Conservation (phyloP, 2,888 invertebrate species). For the Troides helena region DNA sequence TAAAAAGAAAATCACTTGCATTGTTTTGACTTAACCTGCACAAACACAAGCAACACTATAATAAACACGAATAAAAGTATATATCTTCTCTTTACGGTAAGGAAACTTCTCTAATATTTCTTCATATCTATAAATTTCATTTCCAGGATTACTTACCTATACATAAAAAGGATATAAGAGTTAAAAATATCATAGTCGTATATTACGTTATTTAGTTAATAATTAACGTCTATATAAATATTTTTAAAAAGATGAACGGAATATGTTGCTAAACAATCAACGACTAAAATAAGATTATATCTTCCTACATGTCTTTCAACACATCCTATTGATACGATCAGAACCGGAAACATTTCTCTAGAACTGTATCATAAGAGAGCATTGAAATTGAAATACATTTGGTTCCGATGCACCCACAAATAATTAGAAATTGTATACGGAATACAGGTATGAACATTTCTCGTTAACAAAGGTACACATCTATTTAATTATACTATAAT, state of each 20-base stretch:
- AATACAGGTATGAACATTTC: neutral
- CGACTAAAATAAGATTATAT: neutral
- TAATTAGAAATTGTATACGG: neutral
- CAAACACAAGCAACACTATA: no score
- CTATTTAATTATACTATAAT: no score
- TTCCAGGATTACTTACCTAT: no score
- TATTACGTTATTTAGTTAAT: no score
- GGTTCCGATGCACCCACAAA: neutral
- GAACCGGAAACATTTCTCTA: conserved; percentile 1
- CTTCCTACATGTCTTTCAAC: neutral
- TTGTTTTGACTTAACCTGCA: no score
- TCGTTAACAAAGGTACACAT: neutral
- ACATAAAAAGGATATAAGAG: no score
- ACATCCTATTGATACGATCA: neutral
- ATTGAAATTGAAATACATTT: conserved; percentile 7
- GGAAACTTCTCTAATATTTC: no score
- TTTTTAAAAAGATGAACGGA: neutral
- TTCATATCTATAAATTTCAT: no score
- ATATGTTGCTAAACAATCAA: neutral
- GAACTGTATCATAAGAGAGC: conserved; percentile 5
- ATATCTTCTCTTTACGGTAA: no score
- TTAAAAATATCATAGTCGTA: no score
- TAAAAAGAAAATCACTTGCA: no score
- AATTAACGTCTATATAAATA: neutral
- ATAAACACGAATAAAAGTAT: no score